phyloP scores from a whole-genome alignment of 2,888 invertebrate species.

The Drosophila subquinaria region DNA sequence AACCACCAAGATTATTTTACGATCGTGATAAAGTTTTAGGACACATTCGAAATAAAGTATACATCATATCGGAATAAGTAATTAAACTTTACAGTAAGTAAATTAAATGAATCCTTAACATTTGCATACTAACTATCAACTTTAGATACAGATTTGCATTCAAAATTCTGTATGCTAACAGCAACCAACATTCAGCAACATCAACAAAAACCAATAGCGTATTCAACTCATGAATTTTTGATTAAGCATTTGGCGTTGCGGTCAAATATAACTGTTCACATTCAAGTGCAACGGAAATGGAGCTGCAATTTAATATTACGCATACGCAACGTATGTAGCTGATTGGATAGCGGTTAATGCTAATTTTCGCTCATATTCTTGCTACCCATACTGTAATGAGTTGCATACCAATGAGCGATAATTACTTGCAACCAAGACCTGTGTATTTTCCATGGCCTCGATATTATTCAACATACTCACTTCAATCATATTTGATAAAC shows the following conservation, averaged over 20 bases:
- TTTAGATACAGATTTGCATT: constrained; percentile 34
- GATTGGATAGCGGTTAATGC: constrained; percentile 74
- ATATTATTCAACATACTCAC: neutral
- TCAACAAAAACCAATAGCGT: constrained; percentile 22
- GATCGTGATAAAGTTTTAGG: no score
- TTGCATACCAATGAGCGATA: constrained; percentile 45
- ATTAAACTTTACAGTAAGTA: neutral
- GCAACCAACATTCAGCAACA: constrained; percentile 19
- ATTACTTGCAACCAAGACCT: constrained; percentile 21
- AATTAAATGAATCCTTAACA: constrained; percentile 57
- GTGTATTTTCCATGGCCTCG: constrained; percentile 1
- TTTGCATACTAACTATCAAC: constrained; percentile 47
- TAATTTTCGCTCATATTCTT: constrained; percentile 45
- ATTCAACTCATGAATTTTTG: constrained; percentile 77
- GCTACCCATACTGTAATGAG: constrained; percentile 33
- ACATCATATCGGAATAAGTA: no score
- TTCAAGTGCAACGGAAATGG: constrained; percentile 63
- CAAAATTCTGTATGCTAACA: constrained; percentile 18
- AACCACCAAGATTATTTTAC: no score
- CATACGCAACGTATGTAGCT: constrained; percentile 67
- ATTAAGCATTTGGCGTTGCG: constrained; percentile 75
- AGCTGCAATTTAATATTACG: constrained; percentile 72
- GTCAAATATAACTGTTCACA: constrained; percentile 50
- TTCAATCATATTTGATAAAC: neutral
- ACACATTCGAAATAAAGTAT: no score